These are phyloP conservation scores for Dicyrtomina minuta DNA, from an alignment of 2,888 invertebrate genomes.

Conservation along the genomic window DNA sequence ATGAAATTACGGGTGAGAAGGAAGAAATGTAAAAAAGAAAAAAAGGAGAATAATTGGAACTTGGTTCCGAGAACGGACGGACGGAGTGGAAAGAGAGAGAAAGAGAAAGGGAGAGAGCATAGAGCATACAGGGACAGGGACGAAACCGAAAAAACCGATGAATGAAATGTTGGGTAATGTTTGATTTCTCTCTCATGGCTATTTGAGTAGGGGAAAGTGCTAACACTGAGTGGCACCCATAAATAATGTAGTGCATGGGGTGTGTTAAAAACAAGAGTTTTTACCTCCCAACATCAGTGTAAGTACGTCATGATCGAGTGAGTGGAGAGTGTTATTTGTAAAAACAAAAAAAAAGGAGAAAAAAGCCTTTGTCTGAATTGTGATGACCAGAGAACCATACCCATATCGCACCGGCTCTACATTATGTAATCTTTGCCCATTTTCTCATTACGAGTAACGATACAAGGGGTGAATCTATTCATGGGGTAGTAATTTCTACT, in stretches of 20 bases:
- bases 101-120: no score
- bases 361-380: not conserved
- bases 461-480: conserved; percentile 13
- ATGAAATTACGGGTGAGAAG: conserved; percentile 3
- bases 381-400: conserved; percentile 19
- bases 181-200: not conserved
- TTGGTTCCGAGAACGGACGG: no score
- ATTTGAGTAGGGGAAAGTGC: conserved; percentile 8
- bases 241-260: conserved; percentile 22
- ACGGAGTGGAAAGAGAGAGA: no score
- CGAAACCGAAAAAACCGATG: no score
- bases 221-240: conserved; percentile 17
- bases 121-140: no score
- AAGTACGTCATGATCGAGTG: not conserved
- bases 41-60: not conserved
- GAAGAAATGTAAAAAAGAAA: not conserved
- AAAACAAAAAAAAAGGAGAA: not conserved
- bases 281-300: no score
- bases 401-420: no score
- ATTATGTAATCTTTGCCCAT: no score
- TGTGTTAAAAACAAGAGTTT: conserved; percentile 12
- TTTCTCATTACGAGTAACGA: no score
- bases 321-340: conserved; percentile 1
- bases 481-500: conserved; percentile 19
- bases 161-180: no score